Evolutionary conservation across 2,888 invertebrate genomes (phyloP).

Genomic region (Horisme vitalbata): DNA sequence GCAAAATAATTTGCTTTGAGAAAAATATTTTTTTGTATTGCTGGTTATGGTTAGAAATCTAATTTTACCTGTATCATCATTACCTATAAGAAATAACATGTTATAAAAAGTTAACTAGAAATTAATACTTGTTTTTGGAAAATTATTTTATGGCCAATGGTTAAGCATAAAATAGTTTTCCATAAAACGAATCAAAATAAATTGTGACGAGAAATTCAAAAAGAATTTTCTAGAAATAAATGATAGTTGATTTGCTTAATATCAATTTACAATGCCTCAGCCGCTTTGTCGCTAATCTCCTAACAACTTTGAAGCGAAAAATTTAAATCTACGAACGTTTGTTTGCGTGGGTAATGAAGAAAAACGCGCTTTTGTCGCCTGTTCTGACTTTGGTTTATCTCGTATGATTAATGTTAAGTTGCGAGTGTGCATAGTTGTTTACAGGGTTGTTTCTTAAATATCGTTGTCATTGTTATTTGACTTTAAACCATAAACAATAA

Average conservation of each 20-base stretch:
- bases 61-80: no score
- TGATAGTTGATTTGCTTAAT: conserved; percentile 3
- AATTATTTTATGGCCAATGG: no score
- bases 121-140: no score
- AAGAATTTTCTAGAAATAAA: no score
- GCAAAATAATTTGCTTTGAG: no score
- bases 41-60: no score
- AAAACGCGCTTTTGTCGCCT: conserved; percentile 52
- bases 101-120: no score
- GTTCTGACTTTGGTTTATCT: conserved; percentile 38
- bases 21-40: no score
- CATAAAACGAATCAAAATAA: no score
- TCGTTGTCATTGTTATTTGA: not conserved
- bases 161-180: no score
- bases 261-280: conserved; percentile 19
- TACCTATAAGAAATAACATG: no score
- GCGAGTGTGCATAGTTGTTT: conserved; percentile 27
- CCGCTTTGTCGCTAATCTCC: conserved; percentile 81
- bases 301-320: conserved; percentile 80
- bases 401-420: conserved; percentile 31
- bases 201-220: no score
- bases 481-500: not conserved
- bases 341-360: conserved; percentile 65
- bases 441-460: conserved; percentile 3
- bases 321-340: conserved; percentile 68